phyloP scores from a whole-genome alignment of 2,797 vertebrate genomes.

The Falco biarmicus region DNA sequence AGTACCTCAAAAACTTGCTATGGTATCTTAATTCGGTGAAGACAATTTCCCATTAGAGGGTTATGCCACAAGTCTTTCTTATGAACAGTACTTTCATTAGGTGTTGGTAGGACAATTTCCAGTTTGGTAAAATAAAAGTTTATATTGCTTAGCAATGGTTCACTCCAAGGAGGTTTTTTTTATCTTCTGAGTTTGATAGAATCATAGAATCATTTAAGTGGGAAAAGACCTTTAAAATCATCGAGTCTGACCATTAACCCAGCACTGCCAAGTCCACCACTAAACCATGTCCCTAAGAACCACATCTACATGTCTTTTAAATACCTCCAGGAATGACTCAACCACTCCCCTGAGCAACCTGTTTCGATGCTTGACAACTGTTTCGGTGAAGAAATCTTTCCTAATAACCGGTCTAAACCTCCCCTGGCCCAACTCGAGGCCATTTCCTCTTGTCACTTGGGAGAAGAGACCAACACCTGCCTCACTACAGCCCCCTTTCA shows the following conservation, averaged over 20 bases:
- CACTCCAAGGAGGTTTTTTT: not conserved
- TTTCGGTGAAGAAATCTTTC: not conserved
- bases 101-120: not conserved
- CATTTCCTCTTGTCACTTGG: not conserved
- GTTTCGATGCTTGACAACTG: not conserved
- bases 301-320: not conserved
- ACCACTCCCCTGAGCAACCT: not conserved
- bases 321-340: not conserved
- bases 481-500: not conserved
- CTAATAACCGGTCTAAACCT: not conserved
- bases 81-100: not conserved
- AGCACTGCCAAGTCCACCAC: not conserved
- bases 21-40: not conserved
- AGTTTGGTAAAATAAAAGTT: not conserved
- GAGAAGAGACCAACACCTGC: not conserved
- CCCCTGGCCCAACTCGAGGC: not conserved
- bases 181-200: not conserved
- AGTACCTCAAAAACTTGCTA: not conserved
- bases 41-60: not conserved
- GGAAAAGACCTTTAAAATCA: not conserved
- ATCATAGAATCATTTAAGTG: not conserved
- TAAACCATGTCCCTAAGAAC: not conserved
- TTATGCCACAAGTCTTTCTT: not conserved
- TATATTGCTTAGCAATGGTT: not conserved
- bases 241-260: accelerated